Evolutionary conservation across 1,140 invertebrate species (phyloP).

Genomic region (Halesus radiatus): DNA sequence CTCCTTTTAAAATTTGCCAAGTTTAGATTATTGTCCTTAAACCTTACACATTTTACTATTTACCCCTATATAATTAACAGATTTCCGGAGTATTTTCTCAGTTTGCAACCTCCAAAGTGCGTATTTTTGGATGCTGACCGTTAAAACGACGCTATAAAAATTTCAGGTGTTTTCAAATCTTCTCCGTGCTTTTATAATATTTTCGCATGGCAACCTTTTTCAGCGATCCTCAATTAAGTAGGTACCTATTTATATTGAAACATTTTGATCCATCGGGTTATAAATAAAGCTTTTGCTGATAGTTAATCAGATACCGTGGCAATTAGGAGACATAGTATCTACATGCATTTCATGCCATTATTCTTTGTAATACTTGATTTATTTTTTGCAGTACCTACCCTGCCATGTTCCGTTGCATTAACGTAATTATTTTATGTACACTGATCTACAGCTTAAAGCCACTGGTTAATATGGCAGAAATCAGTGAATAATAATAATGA

Average conservation of each 20-base stretch:
- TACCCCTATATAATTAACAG: no score
- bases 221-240: background rate
- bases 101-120: no score
- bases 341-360: constrained; percentile 8
- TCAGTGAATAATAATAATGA: no score
- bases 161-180: no score
- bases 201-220: background rate
- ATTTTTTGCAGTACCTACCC: constrained; percentile 7
- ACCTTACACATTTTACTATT: no score
- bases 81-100: no score
- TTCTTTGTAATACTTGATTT: constrained; percentile 27
- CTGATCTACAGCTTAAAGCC: no score
- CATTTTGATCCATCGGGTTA: background rate
- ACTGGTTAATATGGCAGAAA: no score
- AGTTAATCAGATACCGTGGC: background rate
- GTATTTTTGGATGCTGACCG: no score
- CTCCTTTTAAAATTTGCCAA: no score
- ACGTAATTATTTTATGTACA: background rate
- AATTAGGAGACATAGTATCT: background rate
- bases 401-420: background rate
- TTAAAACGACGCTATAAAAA: no score
- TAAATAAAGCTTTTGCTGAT: background rate
- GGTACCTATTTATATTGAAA: background rate
- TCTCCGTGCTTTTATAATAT: background rate
- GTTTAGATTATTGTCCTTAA: no score